Evolutionary conservation across 2,888 invertebrate genomes (phyloP).

Genomic region (Acanthoscelides obtectus): DNA sequence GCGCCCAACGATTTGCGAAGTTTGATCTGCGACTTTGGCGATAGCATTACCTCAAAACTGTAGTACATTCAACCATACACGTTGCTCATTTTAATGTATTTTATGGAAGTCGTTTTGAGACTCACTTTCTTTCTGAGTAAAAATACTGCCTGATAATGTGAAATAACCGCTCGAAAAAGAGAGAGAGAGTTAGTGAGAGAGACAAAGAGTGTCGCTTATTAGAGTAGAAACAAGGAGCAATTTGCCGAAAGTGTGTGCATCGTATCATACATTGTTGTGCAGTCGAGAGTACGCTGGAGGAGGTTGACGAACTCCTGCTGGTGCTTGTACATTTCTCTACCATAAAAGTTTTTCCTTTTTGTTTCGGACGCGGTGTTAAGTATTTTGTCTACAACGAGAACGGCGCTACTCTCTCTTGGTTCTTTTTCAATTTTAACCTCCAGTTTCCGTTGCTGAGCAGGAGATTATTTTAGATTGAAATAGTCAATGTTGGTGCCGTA

Average conservation of each 20-base stretch:
- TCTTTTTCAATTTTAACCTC: neutral
- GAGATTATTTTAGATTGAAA: neutral
- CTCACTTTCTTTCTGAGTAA: too few species aligned
- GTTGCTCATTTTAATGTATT: too few species aligned
- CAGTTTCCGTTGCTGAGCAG: neutral
- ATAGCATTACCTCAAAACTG: too few species aligned
- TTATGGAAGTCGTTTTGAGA: too few species aligned
- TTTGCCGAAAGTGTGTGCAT: neutral
- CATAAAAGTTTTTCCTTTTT: neutral
- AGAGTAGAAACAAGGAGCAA: neutral
- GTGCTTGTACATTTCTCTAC: neutral
- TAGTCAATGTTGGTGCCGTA: neutral
- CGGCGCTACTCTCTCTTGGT: neutral
- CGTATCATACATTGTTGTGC: neutral
- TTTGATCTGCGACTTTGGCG: too few species aligned
- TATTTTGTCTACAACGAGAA: slow-evolving; percentile 2
- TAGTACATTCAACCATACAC: too few species aligned
- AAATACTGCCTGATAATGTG: too few species aligned
- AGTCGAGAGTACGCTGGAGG: neutral
- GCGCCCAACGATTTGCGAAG: too few species aligned
- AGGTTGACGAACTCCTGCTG: neutral
- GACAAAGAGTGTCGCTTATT: neutral
- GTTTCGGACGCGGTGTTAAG: slow-evolving; percentile 2
- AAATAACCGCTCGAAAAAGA: too few species aligned
- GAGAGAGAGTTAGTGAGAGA: neutral